Percentiles rank a stretch among this genome's conserved stretches.
phyloP scores from a whole-genome alignment of 2,888 invertebrate genomes.

The Trimorus sp. region DNA sequence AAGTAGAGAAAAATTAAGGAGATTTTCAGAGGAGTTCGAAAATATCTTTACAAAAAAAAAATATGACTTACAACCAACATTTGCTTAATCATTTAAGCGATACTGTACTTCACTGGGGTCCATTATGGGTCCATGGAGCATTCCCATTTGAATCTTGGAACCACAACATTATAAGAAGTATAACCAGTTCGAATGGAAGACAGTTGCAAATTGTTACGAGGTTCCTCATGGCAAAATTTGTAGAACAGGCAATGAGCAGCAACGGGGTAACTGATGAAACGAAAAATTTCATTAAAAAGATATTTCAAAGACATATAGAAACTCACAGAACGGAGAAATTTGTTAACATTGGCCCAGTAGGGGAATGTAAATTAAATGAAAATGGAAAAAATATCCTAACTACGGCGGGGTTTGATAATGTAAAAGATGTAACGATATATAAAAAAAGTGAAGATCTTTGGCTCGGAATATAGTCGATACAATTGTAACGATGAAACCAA shows the following conservation, averaged over 20 bases:
- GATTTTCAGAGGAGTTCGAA: constrained; percentile 1
- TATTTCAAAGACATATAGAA: background rate
- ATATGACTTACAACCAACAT: constrained; percentile 22
- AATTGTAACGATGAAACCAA: background rate
- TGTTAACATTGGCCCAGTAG: background rate
- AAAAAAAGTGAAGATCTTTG: constrained; percentile 1
- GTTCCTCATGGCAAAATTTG: constrained; percentile 11
- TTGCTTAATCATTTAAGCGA: background rate
- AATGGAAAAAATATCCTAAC: background rate
- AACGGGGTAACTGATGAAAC: background rate
- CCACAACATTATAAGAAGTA: constrained; percentile 6
- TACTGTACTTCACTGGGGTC: constrained; percentile 21
- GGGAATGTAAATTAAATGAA: background rate
- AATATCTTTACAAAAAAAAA: background rate
- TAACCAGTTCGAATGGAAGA: constrained; percentile 15
- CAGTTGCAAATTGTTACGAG: constrained; percentile 7
- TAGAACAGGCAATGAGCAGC: background rate
- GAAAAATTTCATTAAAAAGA: background rate
- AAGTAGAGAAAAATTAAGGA: background rate
- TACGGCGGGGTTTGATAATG: background rate
- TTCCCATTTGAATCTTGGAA: constrained; percentile 27
- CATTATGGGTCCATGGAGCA: constrained; percentile 13
- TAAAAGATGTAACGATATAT: background rate
- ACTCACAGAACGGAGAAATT: background rate
- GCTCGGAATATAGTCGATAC: background rate